These are phyloP conservation scores for Neotoma lepida DNA, from an alignment of 2,113 vertebrate species.

Conservation along the genomic window DNA sequence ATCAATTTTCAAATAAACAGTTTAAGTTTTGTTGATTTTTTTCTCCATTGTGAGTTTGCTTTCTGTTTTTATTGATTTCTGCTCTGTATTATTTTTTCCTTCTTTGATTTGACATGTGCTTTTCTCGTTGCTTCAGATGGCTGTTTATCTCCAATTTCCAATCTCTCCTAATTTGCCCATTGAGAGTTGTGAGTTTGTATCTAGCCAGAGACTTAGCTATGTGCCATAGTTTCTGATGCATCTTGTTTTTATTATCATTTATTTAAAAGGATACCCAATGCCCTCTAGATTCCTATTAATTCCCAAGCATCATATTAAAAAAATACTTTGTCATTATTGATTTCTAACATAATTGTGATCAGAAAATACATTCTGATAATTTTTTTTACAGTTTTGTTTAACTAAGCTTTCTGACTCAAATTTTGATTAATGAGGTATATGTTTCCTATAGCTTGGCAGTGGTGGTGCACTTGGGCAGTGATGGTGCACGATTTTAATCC, in stretches of 20 bases:
- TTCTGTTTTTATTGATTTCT: constrained; percentile 65
- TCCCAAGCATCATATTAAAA: constrained; percentile 18
- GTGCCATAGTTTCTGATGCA: neutral
- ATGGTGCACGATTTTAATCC: neutral
- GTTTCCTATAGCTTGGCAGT: neutral
- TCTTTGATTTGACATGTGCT: constrained; percentile 53
- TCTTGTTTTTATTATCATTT: constrained; percentile 15
- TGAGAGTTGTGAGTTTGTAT: constrained; percentile 52
- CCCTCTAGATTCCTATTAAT: constrained; percentile 5
- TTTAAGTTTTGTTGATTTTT: constrained; percentile 60
- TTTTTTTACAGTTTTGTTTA: neutral
- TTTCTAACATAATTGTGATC: constrained; percentile 13
- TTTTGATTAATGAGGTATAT: constrained; percentile 26
- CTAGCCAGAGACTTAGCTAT: constrained; percentile 8
- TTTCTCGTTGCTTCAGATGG: constrained; percentile 51
- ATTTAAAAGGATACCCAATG: constrained; percentile 29
- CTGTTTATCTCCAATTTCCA: constrained; percentile 26
- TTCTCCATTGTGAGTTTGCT: constrained; percentile 56
- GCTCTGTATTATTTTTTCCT: constrained; percentile 51
- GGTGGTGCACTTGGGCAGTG: too few species aligned
- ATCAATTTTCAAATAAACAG: constrained; percentile 57
- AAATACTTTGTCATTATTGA: constrained; percentile 14
- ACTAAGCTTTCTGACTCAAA: neutral
- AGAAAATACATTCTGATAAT: constrained; percentile 29
- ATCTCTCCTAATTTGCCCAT: constrained; percentile 8